phyloP scores from a whole-genome alignment of 2,888 invertebrate genomes.

The Loripinus fragilis region DNA sequence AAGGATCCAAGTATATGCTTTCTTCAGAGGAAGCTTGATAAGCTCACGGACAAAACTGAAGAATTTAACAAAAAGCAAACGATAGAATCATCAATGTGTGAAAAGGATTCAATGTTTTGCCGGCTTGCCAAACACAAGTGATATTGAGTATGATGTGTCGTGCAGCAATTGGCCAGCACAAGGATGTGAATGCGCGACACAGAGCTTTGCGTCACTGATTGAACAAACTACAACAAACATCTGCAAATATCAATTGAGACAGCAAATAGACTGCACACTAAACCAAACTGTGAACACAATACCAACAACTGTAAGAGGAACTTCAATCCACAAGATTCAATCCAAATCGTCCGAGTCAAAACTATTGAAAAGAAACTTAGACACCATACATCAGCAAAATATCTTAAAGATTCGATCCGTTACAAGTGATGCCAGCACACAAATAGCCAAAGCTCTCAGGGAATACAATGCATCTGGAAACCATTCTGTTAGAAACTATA shows the following conservation, averaged over 20 bases:
- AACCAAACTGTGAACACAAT: conserved; percentile 13
- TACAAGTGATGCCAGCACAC: conserved; percentile 23
- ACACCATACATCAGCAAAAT: background rate
- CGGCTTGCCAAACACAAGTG: background rate
- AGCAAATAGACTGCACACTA: conserved; percentile 23
- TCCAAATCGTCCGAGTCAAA: background rate
- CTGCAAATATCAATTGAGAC: background rate
- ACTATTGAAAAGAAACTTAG: background rate
- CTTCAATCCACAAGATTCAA: background rate
- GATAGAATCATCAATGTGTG: conserved; percentile 17
- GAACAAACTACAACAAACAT: background rate
- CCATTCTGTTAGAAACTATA: conserved; percentile 11
- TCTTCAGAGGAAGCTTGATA: conserved; percentile 12
- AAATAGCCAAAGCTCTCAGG: conserved; percentile 22
- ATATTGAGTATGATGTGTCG: conserved; percentile 19
- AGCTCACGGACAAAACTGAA: background rate
- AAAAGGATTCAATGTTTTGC: conserved; percentile 1
- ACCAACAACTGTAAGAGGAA: conserved; percentile 16
- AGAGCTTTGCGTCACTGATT: conserved; percentile 14
- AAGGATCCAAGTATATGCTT: background rate
- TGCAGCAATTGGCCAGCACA: background rate
- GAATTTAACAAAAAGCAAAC: conserved; percentile 3
- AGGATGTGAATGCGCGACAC: conserved; percentile 18
- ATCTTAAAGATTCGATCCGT: conserved; percentile 20
- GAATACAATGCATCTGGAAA: background rate